Conservation (phyloP, 2,888 invertebrate species). For the Sinohyriopsis cumingii region DNA sequence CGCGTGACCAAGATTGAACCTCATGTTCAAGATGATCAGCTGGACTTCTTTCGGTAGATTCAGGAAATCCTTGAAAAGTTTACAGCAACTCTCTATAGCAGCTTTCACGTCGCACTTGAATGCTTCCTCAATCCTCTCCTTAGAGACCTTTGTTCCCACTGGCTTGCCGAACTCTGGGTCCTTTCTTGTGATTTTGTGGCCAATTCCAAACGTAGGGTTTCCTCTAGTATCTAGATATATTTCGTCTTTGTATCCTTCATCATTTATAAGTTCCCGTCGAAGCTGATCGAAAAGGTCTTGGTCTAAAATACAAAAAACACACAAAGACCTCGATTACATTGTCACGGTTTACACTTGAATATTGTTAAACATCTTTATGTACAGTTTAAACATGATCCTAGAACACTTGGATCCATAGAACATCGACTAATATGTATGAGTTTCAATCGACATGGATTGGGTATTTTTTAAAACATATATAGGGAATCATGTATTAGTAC, state of each 20-base stretch:
- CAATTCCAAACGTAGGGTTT: constrained; percentile 15
- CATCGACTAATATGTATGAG: too few relatives aligned
- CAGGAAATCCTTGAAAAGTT: neutral
- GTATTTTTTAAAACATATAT: too few relatives aligned
- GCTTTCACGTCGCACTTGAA: constrained; percentile 3
- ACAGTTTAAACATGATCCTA: too few relatives aligned
- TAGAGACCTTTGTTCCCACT: constrained; percentile 2
- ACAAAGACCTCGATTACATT: too few relatives aligned
- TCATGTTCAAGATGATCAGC: constrained; percentile 15
- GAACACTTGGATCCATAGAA: too few relatives aligned
- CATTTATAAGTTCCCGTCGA: neutral
- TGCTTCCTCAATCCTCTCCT: constrained; percentile 5
- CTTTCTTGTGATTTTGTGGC: constrained; percentile 7
- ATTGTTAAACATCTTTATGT: too few relatives aligned
- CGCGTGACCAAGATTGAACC: constrained; percentile 9
- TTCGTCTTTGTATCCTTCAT: constrained; percentile 5
- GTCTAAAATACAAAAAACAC: too few relatives aligned
- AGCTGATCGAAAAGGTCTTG: too few relatives aligned
- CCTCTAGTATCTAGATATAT: constrained; percentile 8
- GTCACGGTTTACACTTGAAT: too few relatives aligned
- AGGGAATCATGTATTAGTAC: too few relatives aligned
- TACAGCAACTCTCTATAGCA: neutral
- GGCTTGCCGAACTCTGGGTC: constrained; percentile 14
- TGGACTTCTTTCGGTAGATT: constrained; percentile 9
- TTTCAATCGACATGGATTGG: too few relatives aligned